A percentile compares a stretch with the other conserved stretches of the same genome.
Evolutionary conservation across 2,888 invertebrate genomes (phyloP).

Genomic region (Caradrina clavipalpis): DNA sequence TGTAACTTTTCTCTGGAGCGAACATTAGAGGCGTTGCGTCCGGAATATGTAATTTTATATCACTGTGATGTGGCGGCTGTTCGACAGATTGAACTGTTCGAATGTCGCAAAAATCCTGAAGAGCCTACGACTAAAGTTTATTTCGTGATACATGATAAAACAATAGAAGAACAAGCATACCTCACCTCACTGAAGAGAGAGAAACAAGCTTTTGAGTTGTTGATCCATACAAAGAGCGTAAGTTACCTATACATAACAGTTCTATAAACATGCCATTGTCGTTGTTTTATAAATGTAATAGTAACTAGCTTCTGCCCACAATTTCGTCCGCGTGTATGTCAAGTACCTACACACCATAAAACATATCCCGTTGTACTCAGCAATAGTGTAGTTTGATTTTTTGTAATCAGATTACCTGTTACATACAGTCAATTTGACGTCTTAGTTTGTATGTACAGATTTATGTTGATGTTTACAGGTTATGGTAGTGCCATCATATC

Average conservation of each 20-base stretch:
- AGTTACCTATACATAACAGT: slow-evolving; percentile 67
- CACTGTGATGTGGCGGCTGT: slow-evolving; percentile 97
- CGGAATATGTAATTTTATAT: slow-evolving; percentile 97
- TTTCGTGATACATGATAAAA: slow-evolving; percentile 97
- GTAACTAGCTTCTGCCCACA: too few relatives aligned
- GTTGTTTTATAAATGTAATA: too few relatives aligned
- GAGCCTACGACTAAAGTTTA: slow-evolving; percentile 93
- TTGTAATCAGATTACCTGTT: background rate
- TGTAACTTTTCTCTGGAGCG: slow-evolving; percentile 93
- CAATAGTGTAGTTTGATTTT: too few relatives aligned
- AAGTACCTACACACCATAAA: too few relatives aligned
- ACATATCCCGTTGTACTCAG: too few relatives aligned
- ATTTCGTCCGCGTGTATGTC: too few relatives aligned
- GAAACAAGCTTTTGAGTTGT: slow-evolving; percentile 97
- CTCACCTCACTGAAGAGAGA: slow-evolving; percentile 97
- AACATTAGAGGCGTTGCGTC: slow-evolving; percentile 92
- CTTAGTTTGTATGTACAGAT: background rate
- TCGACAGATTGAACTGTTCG: slow-evolving; percentile 97
- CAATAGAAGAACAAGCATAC: slow-evolving; percentile 99
- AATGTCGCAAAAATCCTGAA: slow-evolving; percentile 89
- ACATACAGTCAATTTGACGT: background rate
- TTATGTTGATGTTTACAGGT: slow-evolving; percentile 86
- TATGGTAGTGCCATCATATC: slow-evolving; percentile 96
- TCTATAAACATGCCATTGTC: too few relatives aligned
- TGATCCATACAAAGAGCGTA: slow-evolving; percentile 98